Conservation (phyloP, 2,113 vertebrate genomes). For the Genyomyrus donnyi region DNA sequence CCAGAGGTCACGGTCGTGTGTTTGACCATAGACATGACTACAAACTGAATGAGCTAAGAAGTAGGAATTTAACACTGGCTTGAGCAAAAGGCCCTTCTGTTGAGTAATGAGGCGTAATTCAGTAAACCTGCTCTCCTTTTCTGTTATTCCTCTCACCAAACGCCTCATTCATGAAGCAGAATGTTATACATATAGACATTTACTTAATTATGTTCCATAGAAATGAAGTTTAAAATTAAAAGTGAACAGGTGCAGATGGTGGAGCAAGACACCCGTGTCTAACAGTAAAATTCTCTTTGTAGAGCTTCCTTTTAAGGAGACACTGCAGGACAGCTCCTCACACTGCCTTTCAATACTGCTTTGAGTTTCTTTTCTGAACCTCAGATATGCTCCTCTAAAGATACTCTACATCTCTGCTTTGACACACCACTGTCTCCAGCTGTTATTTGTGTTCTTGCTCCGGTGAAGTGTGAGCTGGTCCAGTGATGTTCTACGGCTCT, state of each 20-base stretch:
- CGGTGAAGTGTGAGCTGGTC: neutral
- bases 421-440: neutral
- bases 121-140: neutral
- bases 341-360: neutral
- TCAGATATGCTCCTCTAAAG: neutral
- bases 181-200: neutral
- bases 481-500: neutral
- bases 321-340: neutral
- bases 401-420: neutral
- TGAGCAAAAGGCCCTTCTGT: neutral
- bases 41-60: neutral
- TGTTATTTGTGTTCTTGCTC: neutral
- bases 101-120: neutral
- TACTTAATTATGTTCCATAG: neutral
- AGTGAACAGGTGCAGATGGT: neutral
- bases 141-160: neutral
- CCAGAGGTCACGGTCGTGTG: neutral
- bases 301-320: neutral
- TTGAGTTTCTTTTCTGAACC: neutral
- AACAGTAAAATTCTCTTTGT: neutral
- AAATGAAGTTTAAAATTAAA: neutral
- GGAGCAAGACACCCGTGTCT: neutral
- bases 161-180: neutral
- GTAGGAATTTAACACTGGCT: neutral
- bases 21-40: neutral